These are phyloP conservation scores for Rana temporaria DNA, from an alignment of 2,113 vertebrate species.

Conservation along the genomic window DNA sequence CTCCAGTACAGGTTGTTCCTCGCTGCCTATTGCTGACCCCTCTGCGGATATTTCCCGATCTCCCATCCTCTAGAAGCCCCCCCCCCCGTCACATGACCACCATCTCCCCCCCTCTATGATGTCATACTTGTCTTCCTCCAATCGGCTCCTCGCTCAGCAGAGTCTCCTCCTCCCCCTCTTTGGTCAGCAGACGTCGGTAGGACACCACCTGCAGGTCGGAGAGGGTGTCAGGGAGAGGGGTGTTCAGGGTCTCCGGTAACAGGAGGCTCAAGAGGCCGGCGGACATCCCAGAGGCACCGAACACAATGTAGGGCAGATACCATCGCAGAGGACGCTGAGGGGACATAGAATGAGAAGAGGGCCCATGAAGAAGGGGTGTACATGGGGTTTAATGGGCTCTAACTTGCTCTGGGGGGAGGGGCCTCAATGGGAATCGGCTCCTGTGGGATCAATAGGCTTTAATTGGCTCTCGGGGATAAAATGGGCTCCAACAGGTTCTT, in stretches of 20 bases:
- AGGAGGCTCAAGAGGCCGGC: constrained; percentile 77
- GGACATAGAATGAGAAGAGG: not conserved
- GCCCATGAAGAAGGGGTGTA: too few species aligned
- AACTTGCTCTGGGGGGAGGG: too few species aligned
- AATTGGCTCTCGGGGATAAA: too few species aligned
- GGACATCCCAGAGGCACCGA: constrained; percentile 73
- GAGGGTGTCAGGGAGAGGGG: constrained; percentile 76
- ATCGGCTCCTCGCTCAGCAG: constrained; percentile 41
- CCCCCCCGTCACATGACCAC: not conserved
- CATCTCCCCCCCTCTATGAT: not conserved
- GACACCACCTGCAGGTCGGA: constrained; percentile 71
- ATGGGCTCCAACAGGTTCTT: too few species aligned
- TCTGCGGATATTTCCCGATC: too few species aligned
- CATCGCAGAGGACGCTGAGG: constrained; percentile 73
- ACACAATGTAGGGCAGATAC: constrained; percentile 79
- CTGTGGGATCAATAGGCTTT: too few species aligned
- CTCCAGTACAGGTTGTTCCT: too few species aligned
- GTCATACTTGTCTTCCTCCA: not conserved
- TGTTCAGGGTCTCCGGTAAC: constrained; percentile 79
- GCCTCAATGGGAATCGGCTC: too few species aligned
- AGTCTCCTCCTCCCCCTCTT: constrained; percentile 65
- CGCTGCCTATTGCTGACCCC: too few species aligned
- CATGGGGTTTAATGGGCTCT: too few species aligned
- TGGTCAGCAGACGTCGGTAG: constrained; percentile 70
- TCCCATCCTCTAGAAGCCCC: not conserved